Percentiles rank a stretch among this genome's conserved stretches.
phyloP scores from a whole-genome alignment of 2,797 vertebrate genomes.

The Cephalopachus bancanus region DNA sequence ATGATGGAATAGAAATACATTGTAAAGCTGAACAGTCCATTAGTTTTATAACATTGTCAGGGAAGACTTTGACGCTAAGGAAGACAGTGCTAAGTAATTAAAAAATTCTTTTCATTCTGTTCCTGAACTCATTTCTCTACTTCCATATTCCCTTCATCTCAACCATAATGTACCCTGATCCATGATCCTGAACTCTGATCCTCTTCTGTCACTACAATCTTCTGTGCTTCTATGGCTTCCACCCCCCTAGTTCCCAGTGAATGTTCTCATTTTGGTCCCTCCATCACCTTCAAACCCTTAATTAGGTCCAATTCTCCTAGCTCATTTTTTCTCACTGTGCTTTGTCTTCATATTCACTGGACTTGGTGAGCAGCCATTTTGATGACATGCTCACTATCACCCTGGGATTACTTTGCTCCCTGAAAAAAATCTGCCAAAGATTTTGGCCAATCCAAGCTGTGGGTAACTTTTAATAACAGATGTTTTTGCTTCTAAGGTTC shows the following conservation, averaged over 20 bases:
- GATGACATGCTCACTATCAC: neutral
- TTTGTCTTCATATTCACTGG: neutral
- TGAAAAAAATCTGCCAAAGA: neutral
- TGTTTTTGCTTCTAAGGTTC: neutral
- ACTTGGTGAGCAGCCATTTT: neutral
- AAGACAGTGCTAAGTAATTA: conserved; percentile 11
- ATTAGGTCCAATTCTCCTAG: neutral
- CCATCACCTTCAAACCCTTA: conserved; percentile 32
- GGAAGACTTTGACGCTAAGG: neutral
- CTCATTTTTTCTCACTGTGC: neutral
- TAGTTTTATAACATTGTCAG: conserved; percentile 47
- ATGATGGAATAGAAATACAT: neutral
- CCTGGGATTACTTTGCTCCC: neutral
- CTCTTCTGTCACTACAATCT: neutral
- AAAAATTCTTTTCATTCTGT: conserved; percentile 35
- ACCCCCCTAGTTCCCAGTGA: neutral
- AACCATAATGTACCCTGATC: neutral
- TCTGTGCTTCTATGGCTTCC: neutral
- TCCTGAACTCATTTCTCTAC: neutral
- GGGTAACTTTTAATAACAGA: neutral
- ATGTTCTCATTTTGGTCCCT: neutral
- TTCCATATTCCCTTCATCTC: neutral
- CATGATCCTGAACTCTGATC: neutral
- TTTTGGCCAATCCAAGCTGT: neutral
- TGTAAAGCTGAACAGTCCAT: neutral